Conservation (phyloP, 2,113 vertebrate genomes). For the Loxodonta africana region DNA sequence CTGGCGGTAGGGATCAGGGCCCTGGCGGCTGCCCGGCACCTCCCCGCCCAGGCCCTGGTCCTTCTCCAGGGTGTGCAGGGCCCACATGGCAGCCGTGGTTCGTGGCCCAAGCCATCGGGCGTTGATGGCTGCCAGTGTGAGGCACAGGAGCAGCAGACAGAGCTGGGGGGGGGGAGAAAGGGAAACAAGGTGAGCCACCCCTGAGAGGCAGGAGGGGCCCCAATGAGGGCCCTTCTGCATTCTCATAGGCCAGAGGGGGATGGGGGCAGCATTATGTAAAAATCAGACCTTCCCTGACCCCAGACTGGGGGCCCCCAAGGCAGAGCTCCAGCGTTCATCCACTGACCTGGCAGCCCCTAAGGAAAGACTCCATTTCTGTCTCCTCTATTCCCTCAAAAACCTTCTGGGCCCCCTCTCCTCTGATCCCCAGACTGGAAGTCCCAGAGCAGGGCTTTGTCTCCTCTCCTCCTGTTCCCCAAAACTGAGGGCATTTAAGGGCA, state of each 20-base stretch:
- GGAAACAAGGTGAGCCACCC: not conserved
- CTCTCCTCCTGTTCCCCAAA: not conserved
- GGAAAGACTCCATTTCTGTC: not conserved
- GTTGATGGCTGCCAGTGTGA: constrained; percentile 88
- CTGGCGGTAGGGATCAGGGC: constrained; percentile 89
- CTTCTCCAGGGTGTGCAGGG: constrained; percentile 91
- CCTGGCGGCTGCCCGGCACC: constrained; percentile 82
- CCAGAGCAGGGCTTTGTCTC: not conserved
- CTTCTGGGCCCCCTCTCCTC: not conserved
- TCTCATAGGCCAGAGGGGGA: not conserved
- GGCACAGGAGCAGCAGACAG: constrained; percentile 87
- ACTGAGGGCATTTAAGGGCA: not conserved
- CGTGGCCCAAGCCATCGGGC: constrained; percentile 91
- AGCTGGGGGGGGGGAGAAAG: constrained; percentile 85
- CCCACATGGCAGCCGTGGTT: constrained; percentile 88
- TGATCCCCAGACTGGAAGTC: not conserved
- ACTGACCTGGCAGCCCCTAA: not conserved
- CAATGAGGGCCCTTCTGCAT: not conserved
- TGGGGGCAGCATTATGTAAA: not conserved
- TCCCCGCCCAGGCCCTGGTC: constrained; percentile 91
- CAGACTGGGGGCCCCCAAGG: not conserved
- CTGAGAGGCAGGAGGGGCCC: not conserved
- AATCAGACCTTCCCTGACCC: not conserved
- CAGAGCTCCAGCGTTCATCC: not conserved
- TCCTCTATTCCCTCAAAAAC: not conserved